Evolutionary conservation across 2,113 vertebrate genomes (phyloP), one percentile per base, ranked within the genome.

Genomic region (Naja naja): DNA sequence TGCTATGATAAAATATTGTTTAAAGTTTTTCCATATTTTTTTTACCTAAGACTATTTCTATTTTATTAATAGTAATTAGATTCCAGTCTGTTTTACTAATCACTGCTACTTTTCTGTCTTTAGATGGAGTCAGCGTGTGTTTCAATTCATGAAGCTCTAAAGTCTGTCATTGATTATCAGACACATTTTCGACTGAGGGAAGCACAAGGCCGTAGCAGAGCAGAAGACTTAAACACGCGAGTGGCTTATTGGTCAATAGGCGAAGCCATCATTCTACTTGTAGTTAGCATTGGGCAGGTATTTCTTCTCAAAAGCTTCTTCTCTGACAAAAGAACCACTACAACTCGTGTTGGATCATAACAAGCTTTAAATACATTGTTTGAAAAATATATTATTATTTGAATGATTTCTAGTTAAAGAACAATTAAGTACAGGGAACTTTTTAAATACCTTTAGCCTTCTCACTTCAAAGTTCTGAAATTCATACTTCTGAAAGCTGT

Each of bases 111-210:
- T 92, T 30, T 94, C 88, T 93, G 10, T 93, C 1, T 92, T 45
- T 96, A 99, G 99, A 99, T 99, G 99, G 99, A 99, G 95, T 99
- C 99, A 30, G 99, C 99, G 0, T 99, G 99, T 2, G 99, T 99
- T 94, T 99, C 99, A 47, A 99, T 99, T 96, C 99, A 99, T 0
- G 99, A 99, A 97, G 99, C 99, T 89, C 96, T 99, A 94, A 99
- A 99, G 95, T 99, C 99, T 0, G 98, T 99, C 95, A 99, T 99
- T 1, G 99, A 99, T 96, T 99, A 99, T 92, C 99, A 99, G 97
- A 99, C 99, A 69, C 99, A 99, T 95, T 99, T 99, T 96, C 99
- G 99, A 30, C 94, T 99, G 95, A 97, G 99, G 49, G 99, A 99
- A 95, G 99, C 99, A 0, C 99, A 99, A 96, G 99, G 99, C 85